phyloP scores from a whole-genome alignment of 2,797 vertebrate species.

The Nasua narica region DNA sequence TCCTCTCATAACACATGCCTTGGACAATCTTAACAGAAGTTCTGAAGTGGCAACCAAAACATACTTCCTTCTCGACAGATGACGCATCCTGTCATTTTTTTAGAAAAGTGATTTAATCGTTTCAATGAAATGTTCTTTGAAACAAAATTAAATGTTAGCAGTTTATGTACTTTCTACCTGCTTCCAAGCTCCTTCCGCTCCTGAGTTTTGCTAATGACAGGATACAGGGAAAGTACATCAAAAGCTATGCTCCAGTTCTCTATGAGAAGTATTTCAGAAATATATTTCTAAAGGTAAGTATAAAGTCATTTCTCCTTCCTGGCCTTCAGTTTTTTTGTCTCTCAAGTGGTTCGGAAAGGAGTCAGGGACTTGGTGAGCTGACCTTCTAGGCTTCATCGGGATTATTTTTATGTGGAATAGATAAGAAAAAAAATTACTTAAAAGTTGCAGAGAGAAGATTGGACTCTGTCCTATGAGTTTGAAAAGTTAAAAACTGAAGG shows the following conservation, averaged over 20 bases:
- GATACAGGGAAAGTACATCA: not conserved
- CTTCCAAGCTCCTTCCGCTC: not conserved
- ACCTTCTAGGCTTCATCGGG: not conserved
- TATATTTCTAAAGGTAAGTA: not conserved
- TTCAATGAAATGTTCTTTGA: conserved; percentile 60
- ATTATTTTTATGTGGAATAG: not conserved
- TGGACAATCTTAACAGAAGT: conserved; percentile 78
- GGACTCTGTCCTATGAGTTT: not conserved
- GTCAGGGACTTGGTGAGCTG: not conserved
- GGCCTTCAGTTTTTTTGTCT: not conserved
- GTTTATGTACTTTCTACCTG: conserved; percentile 29
- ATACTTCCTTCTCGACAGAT: conserved; percentile 69
- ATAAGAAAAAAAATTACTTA: not conserved
- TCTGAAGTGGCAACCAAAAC: conserved; percentile 76
- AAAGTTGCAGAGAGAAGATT: not conserved
- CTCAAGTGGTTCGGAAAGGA: not conserved
- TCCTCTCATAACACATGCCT: conserved; percentile 75
- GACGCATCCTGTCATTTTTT: conserved; percentile 68
- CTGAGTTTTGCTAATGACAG: not conserved
- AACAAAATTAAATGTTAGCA: conserved; percentile 36
- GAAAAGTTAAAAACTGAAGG: not conserved
- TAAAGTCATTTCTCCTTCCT: not conserved
- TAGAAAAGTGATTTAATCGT: conserved; percentile 69
- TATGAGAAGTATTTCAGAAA: not conserved
- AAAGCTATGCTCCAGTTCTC: not conserved